phyloP scores from a whole-genome alignment of 2,113 vertebrate genomes.

The Hemicordylus capensis region DNA sequence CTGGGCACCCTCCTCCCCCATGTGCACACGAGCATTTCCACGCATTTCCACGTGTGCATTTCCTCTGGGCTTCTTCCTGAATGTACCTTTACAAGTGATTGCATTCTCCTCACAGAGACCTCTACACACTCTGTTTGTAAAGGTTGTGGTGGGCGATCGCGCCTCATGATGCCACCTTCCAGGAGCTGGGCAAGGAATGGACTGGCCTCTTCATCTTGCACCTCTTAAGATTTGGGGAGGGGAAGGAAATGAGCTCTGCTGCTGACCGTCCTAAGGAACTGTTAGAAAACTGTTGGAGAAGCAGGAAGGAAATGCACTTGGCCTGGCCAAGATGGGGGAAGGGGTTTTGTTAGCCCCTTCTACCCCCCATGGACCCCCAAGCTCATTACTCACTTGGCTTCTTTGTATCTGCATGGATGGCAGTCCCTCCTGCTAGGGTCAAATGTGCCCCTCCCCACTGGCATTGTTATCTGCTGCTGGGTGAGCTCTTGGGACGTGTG shows the following conservation, averaged over 20 bases:
- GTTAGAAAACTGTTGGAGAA: background rate
- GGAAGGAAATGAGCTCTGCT: background rate
- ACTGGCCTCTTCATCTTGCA: background rate
- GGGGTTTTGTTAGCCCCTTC: too few relatives aligned
- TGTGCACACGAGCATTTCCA: too few relatives aligned
- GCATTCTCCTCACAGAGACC: background rate
- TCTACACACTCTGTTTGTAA: background rate
- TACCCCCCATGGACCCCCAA: background rate
- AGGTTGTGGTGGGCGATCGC: background rate
- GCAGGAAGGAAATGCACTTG: background rate
- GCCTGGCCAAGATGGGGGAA: background rate
- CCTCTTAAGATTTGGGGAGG: background rate
- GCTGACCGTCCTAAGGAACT: background rate
- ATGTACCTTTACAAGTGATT: background rate
- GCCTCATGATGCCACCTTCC: background rate
- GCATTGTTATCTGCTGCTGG: background rate
- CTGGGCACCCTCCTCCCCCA: too few relatives aligned
- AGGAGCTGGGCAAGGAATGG: background rate
- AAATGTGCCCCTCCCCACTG: background rate
- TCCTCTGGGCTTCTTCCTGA: background rate
- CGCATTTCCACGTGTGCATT: background rate
- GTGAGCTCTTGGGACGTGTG: background rate
- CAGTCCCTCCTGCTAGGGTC: background rate
- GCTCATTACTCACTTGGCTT: too few relatives aligned
- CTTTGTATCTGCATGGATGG: background rate